Evolutionary conservation across 2,888 invertebrate species (phyloP).

Genomic region (Agriopis marginaria): DNA sequence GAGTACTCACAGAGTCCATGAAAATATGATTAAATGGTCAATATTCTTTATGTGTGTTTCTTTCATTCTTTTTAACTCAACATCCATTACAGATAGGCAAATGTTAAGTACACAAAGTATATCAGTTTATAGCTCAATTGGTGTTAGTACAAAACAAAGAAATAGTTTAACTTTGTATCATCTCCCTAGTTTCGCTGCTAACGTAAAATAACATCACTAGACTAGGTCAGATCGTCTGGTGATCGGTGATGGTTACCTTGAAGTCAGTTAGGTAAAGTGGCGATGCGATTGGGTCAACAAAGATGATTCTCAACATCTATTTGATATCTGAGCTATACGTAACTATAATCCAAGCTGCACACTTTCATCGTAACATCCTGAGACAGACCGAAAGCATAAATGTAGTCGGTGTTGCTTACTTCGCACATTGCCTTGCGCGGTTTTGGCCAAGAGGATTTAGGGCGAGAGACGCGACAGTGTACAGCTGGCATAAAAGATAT

Average conservation of each 20-base stretch:
- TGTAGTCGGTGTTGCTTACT: neutral
- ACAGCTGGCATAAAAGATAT: neutral
- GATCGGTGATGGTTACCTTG: slow-evolving; percentile 1
- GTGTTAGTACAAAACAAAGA: too few relatives aligned
- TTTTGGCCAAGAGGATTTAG: too few relatives aligned
- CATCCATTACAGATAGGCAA: too few relatives aligned
- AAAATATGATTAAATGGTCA: too few relatives aligned
- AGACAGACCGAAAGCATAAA: neutral
- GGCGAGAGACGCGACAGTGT: neutral
- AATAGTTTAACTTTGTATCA: too few relatives aligned
- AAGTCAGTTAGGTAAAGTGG: slow-evolving; percentile 25
- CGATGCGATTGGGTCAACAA: slow-evolving; percentile 11
- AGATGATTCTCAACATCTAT: slow-evolving; percentile 7
- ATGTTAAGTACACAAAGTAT: too few relatives aligned
- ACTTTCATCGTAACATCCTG: neutral
- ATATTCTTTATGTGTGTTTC: too few relatives aligned
- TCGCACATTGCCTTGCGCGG: neutral
- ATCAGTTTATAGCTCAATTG: too few relatives aligned
- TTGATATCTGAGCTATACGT: neutral
- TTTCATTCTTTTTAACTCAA: too few relatives aligned
- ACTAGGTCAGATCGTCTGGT: neutral
- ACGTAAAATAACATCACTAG: too few relatives aligned
- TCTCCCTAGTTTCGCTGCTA: too few relatives aligned
- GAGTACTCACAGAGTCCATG: too few relatives aligned
- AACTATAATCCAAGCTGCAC: neutral